These are phyloP conservation scores for Amphibalanus amphitrite DNA, from an alignment of 1,140 invertebrate genomes.

Conservation along the genomic window DNA sequence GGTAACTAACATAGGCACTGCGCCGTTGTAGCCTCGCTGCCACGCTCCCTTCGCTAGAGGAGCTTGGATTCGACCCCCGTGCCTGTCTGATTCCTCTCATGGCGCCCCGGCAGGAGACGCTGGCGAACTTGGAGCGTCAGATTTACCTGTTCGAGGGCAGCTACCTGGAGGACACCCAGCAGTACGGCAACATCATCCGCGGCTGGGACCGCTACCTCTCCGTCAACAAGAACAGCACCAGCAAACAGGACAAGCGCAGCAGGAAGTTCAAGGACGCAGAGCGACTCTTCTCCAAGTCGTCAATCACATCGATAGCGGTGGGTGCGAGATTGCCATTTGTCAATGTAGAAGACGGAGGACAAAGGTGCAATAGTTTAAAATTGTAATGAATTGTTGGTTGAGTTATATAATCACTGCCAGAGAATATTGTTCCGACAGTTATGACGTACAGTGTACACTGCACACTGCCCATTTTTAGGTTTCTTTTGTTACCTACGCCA, in stretches of 20 bases:
- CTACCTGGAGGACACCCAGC: conserved; percentile 94
- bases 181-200: conserved; percentile 96
- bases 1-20: no score
- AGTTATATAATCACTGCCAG: not conserved
- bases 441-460: no score
- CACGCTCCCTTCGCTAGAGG: no score
- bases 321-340: not conserved
- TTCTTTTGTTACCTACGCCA: no score
- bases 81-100: not conserved
- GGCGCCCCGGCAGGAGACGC: conserved; percentile 37
- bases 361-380: not conserved
- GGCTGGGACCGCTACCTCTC: conserved; percentile 95
- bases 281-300: conserved; percentile 92
- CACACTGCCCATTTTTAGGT: no score
- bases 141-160: conserved; percentile 99
- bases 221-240: conserved; percentile 74
- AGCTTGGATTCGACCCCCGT: not conserved
- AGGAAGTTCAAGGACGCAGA: conserved; percentile 96
- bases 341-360: not conserved
- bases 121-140: conserved; percentile 89
- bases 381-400: not conserved
- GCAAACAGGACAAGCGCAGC: conserved; percentile 70
- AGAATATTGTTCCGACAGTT: no score
- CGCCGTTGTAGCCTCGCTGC: no score
- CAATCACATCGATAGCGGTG: conserved; percentile 88